phyloP scores from a whole-genome alignment of 2,797 vertebrate genomes.

The Aphelocoma californica region DNA sequence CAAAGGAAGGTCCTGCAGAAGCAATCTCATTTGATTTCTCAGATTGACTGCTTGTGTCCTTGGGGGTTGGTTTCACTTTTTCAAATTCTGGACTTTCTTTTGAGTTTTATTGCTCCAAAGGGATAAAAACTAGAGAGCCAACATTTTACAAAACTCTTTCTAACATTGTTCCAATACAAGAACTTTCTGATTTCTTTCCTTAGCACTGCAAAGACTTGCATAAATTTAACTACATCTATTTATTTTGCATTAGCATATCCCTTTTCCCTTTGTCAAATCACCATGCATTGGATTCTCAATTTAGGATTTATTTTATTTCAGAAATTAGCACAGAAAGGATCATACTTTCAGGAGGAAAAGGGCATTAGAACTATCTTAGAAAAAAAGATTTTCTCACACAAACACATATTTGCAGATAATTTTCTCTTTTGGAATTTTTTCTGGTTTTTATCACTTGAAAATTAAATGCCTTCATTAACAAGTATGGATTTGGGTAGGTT shows the following conservation, averaged over 20 bases:
- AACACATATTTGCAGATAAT: neutral
- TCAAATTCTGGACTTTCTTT: neutral
- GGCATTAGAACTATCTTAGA: neutral
- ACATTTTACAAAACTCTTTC: neutral
- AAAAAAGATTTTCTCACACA: neutral
- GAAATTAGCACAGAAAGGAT: neutral
- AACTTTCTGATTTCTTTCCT: neutral
- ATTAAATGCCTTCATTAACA: neutral
- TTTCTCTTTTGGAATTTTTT: neutral
- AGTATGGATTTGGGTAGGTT: neutral
- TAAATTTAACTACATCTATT: conserved; percentile 25
- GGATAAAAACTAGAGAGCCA: neutral
- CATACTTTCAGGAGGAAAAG: neutral
- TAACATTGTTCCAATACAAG: neutral
- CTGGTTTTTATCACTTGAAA: neutral
- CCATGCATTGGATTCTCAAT: neutral
- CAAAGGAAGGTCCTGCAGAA: neutral
- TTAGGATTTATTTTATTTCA: neutral
- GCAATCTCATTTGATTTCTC: neutral
- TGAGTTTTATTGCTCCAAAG: neutral
- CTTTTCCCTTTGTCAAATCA: neutral
- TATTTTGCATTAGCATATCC: neutral
- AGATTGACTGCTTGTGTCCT: neutral
- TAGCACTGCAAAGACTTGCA: neutral
- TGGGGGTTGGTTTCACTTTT: neutral